A percentile compares a stretch with the other conserved stretches of the same genome.
Evolutionary conservation across 2,797 vertebrate species (phyloP).

Genomic region (Euphonia xanthogaster): DNA sequence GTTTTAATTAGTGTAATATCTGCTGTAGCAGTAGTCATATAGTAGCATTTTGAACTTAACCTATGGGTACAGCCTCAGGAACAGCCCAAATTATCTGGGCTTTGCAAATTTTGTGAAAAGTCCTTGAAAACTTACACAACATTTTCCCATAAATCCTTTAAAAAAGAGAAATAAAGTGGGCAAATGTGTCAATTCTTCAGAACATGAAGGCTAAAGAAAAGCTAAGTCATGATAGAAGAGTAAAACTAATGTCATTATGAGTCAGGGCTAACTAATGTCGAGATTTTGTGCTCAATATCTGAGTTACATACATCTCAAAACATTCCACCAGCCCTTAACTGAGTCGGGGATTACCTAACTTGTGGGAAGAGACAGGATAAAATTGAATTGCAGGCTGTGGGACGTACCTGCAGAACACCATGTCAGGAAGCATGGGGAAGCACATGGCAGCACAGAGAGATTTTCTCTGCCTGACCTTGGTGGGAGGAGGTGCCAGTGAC

Average conservation of each 20-base stretch:
- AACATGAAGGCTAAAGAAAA: not conserved
- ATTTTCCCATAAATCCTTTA: not conserved
- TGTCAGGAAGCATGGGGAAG: not conserved
- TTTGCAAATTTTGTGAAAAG: not conserved
- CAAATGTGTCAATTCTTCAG: not conserved
- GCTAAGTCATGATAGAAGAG: not conserved
- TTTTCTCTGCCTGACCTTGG: not conserved
- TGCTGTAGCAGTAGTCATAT: not conserved
- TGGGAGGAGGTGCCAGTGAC: fast-evolving
- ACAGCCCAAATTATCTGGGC: not conserved
- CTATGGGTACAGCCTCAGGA: not conserved
- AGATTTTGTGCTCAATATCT: not conserved
- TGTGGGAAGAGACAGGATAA: not conserved
- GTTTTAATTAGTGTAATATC: not conserved
- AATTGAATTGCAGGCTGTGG: not conserved
- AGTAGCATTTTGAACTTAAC: not conserved
- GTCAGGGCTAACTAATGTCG: fast-evolving
- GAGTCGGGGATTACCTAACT: not conserved
- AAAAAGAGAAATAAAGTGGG: not conserved
- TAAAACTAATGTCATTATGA: not conserved
- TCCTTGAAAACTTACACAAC: not conserved
- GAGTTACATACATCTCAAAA: not conserved
- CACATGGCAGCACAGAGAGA: not conserved
- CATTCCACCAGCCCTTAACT: not conserved
- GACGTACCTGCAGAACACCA: fast-evolving